Conservation (phyloP, 2,113 vertebrate species). For the Colaptes auratus region DNA sequence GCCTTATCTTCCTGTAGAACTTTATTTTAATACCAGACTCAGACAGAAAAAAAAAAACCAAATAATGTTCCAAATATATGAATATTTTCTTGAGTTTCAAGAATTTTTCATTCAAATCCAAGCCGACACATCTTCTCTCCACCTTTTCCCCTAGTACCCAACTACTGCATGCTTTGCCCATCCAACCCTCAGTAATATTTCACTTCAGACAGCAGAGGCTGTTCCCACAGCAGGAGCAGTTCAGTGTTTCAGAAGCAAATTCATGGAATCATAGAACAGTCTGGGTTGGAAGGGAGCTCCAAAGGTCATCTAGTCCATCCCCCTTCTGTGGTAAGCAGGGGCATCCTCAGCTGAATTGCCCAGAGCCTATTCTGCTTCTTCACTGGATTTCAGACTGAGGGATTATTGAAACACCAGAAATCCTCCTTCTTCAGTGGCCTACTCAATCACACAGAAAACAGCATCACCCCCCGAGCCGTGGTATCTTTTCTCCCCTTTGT, state of each 20-base stretch:
- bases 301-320: no score
- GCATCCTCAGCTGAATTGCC: no score
- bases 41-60: neutral
- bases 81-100: neutral
- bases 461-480: neutral
- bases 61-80: neutral
- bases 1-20: neutral
- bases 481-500: neutral
- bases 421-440: neutral
- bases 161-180: neutral
- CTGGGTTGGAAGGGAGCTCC: no score
- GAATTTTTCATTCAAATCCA: neutral
- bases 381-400: neutral
- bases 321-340: no score
- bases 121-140: neutral
- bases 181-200: neutral
- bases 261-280: no score
- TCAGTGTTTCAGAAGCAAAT: neutral
- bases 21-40: neutral
- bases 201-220: neutral
- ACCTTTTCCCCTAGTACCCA: neutral
- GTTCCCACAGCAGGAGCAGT: neutral
- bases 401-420: constrained; percentile 1
- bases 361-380: neutral
- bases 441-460: neutral